Base-by-base conservation (phyloP, 1,140 invertebrate genomes). In the Atopsyche davidsoni region DNA sequence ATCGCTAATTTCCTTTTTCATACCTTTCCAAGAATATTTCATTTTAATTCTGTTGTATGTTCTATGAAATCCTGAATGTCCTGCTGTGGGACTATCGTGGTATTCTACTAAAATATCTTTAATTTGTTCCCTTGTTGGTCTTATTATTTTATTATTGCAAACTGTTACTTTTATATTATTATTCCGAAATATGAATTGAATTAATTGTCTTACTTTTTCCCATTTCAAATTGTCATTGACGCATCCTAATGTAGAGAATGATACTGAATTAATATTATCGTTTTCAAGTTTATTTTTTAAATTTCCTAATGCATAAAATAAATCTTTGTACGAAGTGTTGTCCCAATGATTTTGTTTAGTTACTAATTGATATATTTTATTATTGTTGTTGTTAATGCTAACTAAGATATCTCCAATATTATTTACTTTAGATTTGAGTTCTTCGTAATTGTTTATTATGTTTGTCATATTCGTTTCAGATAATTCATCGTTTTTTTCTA, bases 11-110 rank as follows among this genome's bases (percentile, higher is more conserved):
- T 62, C 58, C 7, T 35, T 47, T 51, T 59, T 55, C 58, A 66
- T 62, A n/a, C 24, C 46, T n/a, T 38, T 21, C 60, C 62, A 65
- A 39, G 41, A 46, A 47, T 51, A 65, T 42, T 49, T 48, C 40
- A 44, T 28, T 59, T 60, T 63, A 25, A 63, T 62, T 31, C 48
- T 28, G 28, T 57, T 50, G 28, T 60, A 58, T 10, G 59, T 69
- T 48, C 44, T 35, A 22, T 41, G 17, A 28, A 61, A 50, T 11
- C 62, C 62, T 31, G 45, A 46, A 46, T 65, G 61, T 25, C 59
- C 64, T n/a, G n/a, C n/a, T n/a, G n/a, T n/a, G n/a, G n/a, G n/a
- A n/a, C n/a, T n/a, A n/a, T n/a, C n/a, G n/a, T n/a, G n/a, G n/a
- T n/a, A n/a, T n/a, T n/a, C n/a, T n/a, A n/a, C n/a, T n/a, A n/a